phyloP scores from a whole-genome alignment of 2,888 invertebrate genomes.

The Scaptomyza flava region DNA sequence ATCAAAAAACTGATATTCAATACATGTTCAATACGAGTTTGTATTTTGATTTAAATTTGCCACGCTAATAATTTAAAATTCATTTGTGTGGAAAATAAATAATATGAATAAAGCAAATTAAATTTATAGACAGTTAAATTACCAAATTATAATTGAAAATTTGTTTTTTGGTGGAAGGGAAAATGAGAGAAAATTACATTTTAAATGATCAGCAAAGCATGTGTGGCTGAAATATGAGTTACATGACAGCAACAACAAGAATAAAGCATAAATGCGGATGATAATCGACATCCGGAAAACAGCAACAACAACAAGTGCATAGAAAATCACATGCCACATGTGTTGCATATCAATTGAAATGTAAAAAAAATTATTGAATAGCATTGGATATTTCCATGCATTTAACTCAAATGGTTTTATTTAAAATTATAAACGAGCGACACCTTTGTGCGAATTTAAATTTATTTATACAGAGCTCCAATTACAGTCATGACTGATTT shows the following conservation, averaged over 20 bases:
- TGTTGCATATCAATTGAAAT: conserved; percentile 50
- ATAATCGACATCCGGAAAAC: conserved; percentile 7
- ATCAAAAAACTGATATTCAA: not conserved
- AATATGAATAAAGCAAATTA: conserved; percentile 28
- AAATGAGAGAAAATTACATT: conserved; percentile 46
- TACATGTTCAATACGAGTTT: not conserved
- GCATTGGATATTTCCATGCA: conserved; percentile 28
- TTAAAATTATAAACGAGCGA: conserved; percentile 20
- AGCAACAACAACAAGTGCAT: conserved; percentile 10
- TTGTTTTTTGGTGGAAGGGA: not conserved
- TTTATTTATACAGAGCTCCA: conserved; percentile 28
- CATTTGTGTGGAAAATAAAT: conserved; percentile 24
- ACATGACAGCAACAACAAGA: conserved; percentile 9
- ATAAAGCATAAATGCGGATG: conserved; percentile 4
- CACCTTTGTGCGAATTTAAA: conserved; percentile 33
- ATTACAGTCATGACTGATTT: conserved; percentile 24
- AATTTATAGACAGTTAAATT: conserved; percentile 21
- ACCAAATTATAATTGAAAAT: conserved; percentile 54
- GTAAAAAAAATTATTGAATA: conserved; percentile 23
- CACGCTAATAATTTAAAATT: conserved; percentile 24
- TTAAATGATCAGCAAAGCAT: conserved; percentile 46
- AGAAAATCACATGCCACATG: conserved; percentile 42
- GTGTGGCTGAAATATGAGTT: conserved; percentile 43
- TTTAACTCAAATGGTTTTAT: conserved; percentile 44
- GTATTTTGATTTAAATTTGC: not conserved